Base-by-base conservation (phyloP, 92 coral and sea anemone species). In the Porites rus region DNA sequence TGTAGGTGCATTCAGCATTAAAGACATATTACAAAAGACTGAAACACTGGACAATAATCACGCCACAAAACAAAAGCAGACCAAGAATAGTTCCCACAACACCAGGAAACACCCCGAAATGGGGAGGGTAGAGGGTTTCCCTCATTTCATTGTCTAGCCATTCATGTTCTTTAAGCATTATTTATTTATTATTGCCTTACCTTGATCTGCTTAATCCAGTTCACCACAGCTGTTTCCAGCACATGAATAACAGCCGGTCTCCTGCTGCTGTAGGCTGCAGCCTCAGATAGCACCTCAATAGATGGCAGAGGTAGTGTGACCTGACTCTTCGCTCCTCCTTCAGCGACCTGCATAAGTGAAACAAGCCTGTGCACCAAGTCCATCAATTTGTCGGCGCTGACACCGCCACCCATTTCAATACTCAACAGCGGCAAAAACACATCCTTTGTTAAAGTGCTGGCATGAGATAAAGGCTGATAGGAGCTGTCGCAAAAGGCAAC, bases 181-280 rank as follows among this genome's bases (percentile, higher is more conserved):
- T 56, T 56, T 11, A 56, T n/a, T 8, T 17, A 7, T 46, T 18
- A 11, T 12, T 19, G 24, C 6, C 75, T n/a, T n/a, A 95, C 99
- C 98, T 97, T 97, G 13, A 97, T 93, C 77, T 94, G 98, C 78
- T 97, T 97, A 22, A 97, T 95, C 99, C 99, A 97, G 65, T 93
- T 91, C 74, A 97, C 91, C 51, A 97, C 98, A 52, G 99, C 94
- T 66, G 98, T 97, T 92, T 97, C 99, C 69, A 97, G 81, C 65
- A 97, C 99, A 86, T 97, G 99, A 82, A 97, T 95, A 17, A 97
- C 98, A 38, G 98, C 99, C 14, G 99, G 99, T 65, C 99, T 87
- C 84, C 99, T 90, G 83, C 93, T 93, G 87, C 99, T 97, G 76
- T 95, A 97, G 14, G 96, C 98, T 24, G 99, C 99, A 68, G 99